Percentiles rank a stretch among this genome's conserved stretches.
phyloP scores from a whole-genome alignment of 2,113 vertebrate species.

The Gobiocypris rarus region DNA sequence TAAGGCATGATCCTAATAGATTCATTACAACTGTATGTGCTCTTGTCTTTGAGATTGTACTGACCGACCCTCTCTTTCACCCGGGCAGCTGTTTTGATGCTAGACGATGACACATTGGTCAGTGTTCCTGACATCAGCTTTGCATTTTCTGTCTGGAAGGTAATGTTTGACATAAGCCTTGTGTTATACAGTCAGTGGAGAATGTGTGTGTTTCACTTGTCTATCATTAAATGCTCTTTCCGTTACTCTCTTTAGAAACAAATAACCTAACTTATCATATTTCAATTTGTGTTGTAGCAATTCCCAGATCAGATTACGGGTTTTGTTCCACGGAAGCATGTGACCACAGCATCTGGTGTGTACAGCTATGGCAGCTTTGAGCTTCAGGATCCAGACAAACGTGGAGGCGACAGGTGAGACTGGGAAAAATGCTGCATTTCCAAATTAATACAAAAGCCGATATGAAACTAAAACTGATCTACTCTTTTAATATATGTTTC shows the following conservation, averaged over 20 bases:
- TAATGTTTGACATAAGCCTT: slow-evolving; percentile 65
- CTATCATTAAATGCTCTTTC: neutral
- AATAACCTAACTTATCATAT: neutral
- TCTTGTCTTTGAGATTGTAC: neutral
- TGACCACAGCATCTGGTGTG: slow-evolving; percentile 81
- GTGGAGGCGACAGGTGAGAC: slow-evolving; percentile 81
- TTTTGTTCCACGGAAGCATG: slow-evolving; percentile 94
- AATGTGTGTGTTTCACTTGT: neutral
- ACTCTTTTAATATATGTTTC: neutral
- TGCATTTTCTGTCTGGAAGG: slow-evolving; percentile 96
- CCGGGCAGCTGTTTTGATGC: slow-evolving; percentile 86
- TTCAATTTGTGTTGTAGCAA: slow-evolving; percentile 79
- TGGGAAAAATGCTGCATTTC: neutral
- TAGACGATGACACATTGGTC: slow-evolving; percentile 91
- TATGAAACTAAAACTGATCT: neutral
- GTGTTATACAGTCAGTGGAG: no score
- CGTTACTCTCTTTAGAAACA: neutral
- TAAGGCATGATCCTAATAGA: neutral
- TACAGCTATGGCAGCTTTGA: slow-evolving; percentile 94
- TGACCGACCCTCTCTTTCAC: neutral
- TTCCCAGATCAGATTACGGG: slow-evolving; percentile 94
- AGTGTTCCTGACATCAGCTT: slow-evolving; percentile 91
- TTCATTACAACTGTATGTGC: neutral
- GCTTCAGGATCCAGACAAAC: slow-evolving; percentile 80
- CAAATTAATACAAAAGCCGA: neutral